phyloP scores from a whole-genome alignment of 2,888 invertebrate species.

The Villa cingulata region DNA sequence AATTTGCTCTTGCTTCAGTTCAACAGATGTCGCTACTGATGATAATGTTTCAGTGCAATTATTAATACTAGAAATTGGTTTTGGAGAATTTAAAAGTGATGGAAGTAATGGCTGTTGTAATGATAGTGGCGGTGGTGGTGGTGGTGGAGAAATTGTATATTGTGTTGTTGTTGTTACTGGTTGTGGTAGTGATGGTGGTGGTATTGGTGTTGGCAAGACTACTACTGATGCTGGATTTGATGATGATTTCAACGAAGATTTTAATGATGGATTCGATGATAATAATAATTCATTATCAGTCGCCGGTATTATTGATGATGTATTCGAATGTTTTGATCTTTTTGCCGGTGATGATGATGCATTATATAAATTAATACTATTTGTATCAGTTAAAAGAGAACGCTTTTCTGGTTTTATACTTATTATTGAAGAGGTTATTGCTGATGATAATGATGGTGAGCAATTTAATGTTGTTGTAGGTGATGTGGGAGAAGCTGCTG shows the following conservation, averaged over 20 bases:
- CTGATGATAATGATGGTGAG: background rate
- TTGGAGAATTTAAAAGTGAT: background rate
- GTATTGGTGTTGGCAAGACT: too few relatives aligned
- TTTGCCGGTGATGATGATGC: constrained; percentile 10
- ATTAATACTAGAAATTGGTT: background rate
- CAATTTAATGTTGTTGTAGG: constrained; percentile 11
- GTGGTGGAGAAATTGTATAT: background rate
- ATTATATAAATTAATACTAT: constrained; percentile 5
- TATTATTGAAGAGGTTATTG: too few relatives aligned
- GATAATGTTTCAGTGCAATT: background rate
- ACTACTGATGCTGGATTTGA: too few relatives aligned
- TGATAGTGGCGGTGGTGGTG: background rate
- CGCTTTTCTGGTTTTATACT: constrained; percentile 9
- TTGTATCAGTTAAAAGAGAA: constrained; percentile 1
- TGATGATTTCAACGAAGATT: too few relatives aligned
- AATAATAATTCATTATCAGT: too few relatives aligned
- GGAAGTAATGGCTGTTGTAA: background rate
- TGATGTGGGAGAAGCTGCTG: constrained; percentile 12
- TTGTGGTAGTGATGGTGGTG: too few relatives aligned
- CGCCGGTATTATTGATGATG: background rate
- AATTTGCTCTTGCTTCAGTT: background rate
- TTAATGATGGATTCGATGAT: too few relatives aligned
- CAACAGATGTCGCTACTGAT: background rate
- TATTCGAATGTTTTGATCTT: constrained; percentile 8
- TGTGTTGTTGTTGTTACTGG: background rate